Evolutionary conservation across 2,888 invertebrate species (phyloP).

Genomic region (Scaptomyza polygonia): DNA sequence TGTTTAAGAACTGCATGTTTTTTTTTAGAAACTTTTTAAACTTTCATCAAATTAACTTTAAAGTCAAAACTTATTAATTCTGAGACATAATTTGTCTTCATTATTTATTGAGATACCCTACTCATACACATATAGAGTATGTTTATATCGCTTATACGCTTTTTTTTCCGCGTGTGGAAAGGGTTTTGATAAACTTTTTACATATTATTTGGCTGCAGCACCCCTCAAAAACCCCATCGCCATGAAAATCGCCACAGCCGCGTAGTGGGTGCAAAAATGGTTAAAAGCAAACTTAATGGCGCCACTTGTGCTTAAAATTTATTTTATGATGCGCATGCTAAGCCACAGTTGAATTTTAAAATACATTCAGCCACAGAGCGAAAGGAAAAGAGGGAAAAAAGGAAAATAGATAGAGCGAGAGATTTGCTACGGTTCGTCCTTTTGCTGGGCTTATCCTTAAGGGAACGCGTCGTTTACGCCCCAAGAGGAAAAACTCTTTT

Average conservation of each 20-base stretch:
- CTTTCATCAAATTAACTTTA: no score
- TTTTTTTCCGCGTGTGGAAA: constrained; percentile 63
- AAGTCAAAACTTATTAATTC: neutral
- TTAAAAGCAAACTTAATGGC: constrained; percentile 80
- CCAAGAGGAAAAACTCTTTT: constrained; percentile 71
- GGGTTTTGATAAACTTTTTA: constrained; percentile 76
- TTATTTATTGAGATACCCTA: constrained; percentile 36
- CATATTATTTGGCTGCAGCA: constrained; percentile 60
- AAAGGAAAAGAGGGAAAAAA: neutral
- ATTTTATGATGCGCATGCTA: constrained; percentile 79
- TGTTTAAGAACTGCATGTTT: neutral
- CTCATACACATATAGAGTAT: constrained; percentile 19
- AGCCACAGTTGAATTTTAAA: constrained; percentile 81
- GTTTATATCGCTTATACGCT: constrained; percentile 54
- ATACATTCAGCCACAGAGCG: constrained; percentile 44
- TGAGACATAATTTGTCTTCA: no score
- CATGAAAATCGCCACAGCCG: constrained; percentile 55
- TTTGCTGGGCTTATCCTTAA: constrained; percentile 67
- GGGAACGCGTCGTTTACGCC: constrained; percentile 62
- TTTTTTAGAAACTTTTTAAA: neutral
- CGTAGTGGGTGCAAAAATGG: constrained; percentile 75
- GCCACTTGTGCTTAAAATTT: constrained; percentile 81
- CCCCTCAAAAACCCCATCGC: neutral
- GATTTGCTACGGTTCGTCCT: constrained; percentile 55
- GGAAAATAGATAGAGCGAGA: constrained; percentile 13